Evolutionary conservation across 2,797 vertebrate genomes (phyloP), one percentile per base, ranked within the genome.

Genomic region (Crenuchus spilurus): DNA sequence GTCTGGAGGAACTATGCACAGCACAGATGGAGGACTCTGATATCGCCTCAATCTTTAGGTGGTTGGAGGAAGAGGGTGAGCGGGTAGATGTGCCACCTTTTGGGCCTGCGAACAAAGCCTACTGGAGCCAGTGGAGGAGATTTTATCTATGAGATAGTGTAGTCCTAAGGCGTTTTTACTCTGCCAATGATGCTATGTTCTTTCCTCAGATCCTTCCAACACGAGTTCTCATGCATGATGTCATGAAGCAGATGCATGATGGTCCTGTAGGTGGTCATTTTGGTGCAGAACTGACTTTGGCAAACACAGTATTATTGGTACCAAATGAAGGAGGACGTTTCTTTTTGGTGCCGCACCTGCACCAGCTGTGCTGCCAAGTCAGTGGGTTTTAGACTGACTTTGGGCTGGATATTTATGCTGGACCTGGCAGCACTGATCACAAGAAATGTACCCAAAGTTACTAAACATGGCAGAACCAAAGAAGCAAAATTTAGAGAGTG

Each of bases 181-280:
- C 44, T 42, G 11, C 8, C 0, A 28, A 77, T 0, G 72, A 66
- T 4, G 72, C 55, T 2, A 14, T 60, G 31, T 79, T 72, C 10
- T 78, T 77, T 13, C 81, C 78, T 1, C 75, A 84, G 22, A 5
- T 79, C 0, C n/a, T 84, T 4, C 46, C 84, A 14, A 79, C 70
- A 0, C 6, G 28, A 0, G 11, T 2, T 0, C 69, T 80, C 9
- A 52, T 2, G 5, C 28, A 26, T 6, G 69, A 72, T 20, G 26
- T 84, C 2, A 66, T 81, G 72, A 57, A 10, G 2, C 73, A 82
- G 26, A 83, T 82, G 66, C 70, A 82, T 16, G 73, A 82, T 1
- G 80, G 70, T 0, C 77, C 3, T 0, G 33, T 82, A 5, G 79
- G 70, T n/a, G 58, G 75, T 3, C 75, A 85, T 51, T n/a, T n/a